These are phyloP conservation scores for Potamilus streckersoni DNA, from an alignment of 1,140 invertebrate species.

Conservation along the genomic window DNA sequence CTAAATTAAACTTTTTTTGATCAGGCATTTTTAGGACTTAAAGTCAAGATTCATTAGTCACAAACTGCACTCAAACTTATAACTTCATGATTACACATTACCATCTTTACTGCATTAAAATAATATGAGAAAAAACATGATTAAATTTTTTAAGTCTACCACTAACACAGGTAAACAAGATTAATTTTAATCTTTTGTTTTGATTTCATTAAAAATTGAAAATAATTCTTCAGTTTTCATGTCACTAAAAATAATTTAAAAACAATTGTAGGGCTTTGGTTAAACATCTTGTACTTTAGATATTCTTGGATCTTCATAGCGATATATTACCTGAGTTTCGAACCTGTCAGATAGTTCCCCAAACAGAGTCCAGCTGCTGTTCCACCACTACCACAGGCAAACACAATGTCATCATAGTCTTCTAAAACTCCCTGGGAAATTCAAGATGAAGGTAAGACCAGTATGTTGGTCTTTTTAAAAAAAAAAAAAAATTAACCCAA, in stretches of 20 bases:
- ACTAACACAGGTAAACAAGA: background rate
- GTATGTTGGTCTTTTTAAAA: background rate
- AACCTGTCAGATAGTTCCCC: conserved; percentile 57
- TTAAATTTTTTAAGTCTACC: background rate
- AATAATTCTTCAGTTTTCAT: background rate
- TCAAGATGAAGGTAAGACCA: background rate
- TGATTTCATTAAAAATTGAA: background rate
- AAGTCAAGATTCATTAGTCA: too few species aligned
- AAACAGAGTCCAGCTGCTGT: conserved; percentile 57
- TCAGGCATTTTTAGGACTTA: too few species aligned
- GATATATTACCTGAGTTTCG: conserved; percentile 47
- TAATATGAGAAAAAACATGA: background rate
- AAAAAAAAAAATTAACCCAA: too few species aligned
- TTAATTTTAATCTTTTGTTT: background rate
- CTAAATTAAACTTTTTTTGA: too few species aligned
- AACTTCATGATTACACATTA: too few species aligned
- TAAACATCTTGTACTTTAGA: too few species aligned
- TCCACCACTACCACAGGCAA: conserved; percentile 63
- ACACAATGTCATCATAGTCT: conserved; percentile 60
- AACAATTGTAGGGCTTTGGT: background rate
- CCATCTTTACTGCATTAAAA: background rate
- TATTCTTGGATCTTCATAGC: background rate
- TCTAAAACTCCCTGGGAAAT: conserved; percentile 38
- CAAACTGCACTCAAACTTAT: too few species aligned
- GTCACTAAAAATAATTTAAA: background rate